phyloP scores from a whole-genome alignment of 2,797 vertebrate species.

The Telmatherina bonti region DNA sequence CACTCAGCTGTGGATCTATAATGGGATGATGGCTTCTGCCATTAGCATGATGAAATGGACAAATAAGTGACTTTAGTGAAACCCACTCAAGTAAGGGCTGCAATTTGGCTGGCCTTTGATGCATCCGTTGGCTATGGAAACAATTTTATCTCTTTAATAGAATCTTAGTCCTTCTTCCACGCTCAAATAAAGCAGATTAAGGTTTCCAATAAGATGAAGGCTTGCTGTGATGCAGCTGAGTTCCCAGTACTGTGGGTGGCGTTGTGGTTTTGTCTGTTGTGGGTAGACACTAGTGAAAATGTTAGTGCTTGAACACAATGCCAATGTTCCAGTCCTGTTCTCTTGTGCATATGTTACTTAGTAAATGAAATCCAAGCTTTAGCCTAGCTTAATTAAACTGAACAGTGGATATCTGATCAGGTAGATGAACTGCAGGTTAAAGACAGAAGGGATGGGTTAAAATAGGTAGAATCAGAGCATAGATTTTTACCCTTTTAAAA shows the following conservation, averaged over 20 bases:
- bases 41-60: constrained; percentile 87
- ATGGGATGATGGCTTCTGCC: constrained; percentile 81
- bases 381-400: background rate
- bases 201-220: constrained; percentile 67
- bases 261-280: constrained; percentile 21
- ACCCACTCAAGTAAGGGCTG: constrained; percentile 75
- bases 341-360: constrained; percentile 3
- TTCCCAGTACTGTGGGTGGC: constrained; percentile 60
- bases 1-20: constrained; percentile 77
- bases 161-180: constrained; percentile 63
- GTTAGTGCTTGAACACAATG: background rate
- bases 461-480: background rate
- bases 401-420: background rate
- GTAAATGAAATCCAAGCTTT: constrained; percentile 5
- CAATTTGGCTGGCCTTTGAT: constrained; percentile 86
- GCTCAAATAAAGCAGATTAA: constrained; percentile 80
- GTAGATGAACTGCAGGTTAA: background rate
- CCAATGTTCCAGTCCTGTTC: background rate
- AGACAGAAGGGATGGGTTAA: background rate
- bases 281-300: constrained; percentile 12
- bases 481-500: background rate
- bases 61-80: constrained; percentile 84
- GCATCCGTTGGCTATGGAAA: constrained; percentile 84
- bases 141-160: constrained; percentile 84
- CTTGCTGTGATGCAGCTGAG: constrained; percentile 55